Evolutionary conservation across 2,888 invertebrate genomes (phyloP), one percentile per base, ranked within the genome.

Genomic region (Fabriciana adippe): DNA sequence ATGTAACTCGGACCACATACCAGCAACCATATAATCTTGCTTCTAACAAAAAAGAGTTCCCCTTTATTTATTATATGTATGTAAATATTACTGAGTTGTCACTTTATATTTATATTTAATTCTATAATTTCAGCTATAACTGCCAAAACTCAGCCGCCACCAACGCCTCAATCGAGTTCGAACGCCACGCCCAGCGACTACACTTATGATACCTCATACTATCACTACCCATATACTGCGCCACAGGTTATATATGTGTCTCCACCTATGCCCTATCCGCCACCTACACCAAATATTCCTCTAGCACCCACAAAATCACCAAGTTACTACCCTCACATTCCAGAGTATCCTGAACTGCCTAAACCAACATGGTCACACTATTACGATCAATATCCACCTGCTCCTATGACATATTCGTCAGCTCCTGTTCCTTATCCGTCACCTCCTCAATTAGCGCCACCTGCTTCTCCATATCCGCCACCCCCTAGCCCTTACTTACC

Each of bases 181-280:
- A 64, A 68, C 15, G 45, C 55, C 13, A 60, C 66, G 3, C 48
- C 68, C 4, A 56, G 41, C 14, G 68, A 71, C 31, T 16, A 48
- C 15, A 65, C 74, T 3, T 80, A 78, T 51, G 83, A 85, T 16
- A 55, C 79, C 6, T 8, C 66, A 8, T 70, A 67, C 6, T 72
- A 78, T 55, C 65, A 78, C 13, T 74, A 77, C 45, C 63, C 75
- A 55, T 67, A 45, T 70, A 0, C 67, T 2, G 50, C 74, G 35
- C 82, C 83, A 1, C 85, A 84, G 75, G 75, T 85, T 1, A 72
- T 87, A 55, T 89, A 84, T 68, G 78, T 83, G 47, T 75, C 86
- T 6, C 74, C 79, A 31, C 69, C 80, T 41, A 26, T 74, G 4
- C 47, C 73, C 13, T 78, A 77, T 62, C 70, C 77, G 1, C 31